Base-by-base conservation (phyloP, 2,113 vertebrate genomes). In the Bambusicola thoracicus region DNA sequence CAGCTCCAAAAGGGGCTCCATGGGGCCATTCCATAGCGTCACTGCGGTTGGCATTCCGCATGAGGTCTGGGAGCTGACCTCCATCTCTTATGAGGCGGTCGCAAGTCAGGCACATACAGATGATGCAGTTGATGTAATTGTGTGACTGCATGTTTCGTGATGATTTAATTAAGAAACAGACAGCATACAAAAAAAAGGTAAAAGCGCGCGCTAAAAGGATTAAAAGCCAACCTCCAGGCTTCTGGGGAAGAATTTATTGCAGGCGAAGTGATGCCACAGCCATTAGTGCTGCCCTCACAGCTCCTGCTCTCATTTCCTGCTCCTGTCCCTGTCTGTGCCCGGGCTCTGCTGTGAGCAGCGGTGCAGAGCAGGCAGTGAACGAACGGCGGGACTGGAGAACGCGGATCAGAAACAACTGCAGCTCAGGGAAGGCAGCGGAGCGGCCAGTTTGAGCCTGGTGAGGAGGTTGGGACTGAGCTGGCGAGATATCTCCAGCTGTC, bases 161-260 rank as follows among this genome's bases (percentile, higher is more conserved):
- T 89, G 68, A 84, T 92, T 89, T 90, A 67, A 89, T 94, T 81
- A 89, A 89, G 94, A 75, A 87, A 56, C 74, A 56, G 74, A 79
- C 36, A 18, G 79, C 62, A 5, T 69, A 53, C 21, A 15, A 34
- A 81, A 81, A 83, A 69, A n/a, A 36, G 36, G 49, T 20, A 83
- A 11, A 41, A 6, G 55, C 12, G 11, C 62, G 32, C 3, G 3
- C 77, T 68, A 19, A 75, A 84, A 89, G 32, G 84, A 94, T 84
- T 89, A 76, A 91, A 95, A 46, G 18, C 34, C 84, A 65, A 24
- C 81, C 74, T 29, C 1, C 8, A 15, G 78, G 34, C 46, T 79
- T 75, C 79, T 44, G 40, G 43, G 46, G 55, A 61, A 53, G 10
- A 46, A 34, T 48, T 72, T 34, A 21, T 51, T 58, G 0, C 8